These are phyloP conservation scores for Diaperis boleti DNA, from an alignment of 2,888 invertebrate species.

Conservation along the genomic window DNA sequence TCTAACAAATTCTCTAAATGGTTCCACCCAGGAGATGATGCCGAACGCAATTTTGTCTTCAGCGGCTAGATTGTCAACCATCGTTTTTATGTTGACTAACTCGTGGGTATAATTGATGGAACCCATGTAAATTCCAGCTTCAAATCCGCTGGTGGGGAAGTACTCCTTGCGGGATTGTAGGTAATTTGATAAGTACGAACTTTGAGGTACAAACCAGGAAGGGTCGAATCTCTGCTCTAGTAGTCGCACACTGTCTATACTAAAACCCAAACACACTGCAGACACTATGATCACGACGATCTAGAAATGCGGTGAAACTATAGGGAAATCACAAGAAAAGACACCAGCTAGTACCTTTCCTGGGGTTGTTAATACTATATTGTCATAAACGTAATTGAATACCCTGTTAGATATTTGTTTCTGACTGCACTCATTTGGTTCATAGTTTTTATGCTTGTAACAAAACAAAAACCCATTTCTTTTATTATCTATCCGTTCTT, in stretches of 20 bases:
- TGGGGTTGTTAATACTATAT: constrained; percentile 74
- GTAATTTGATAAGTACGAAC: constrained; percentile 75
- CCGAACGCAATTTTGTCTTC: constrained; percentile 69
- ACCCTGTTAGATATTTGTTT: constrained; percentile 70
- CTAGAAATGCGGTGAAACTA: constrained; percentile 58
- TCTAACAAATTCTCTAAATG: constrained; percentile 74
- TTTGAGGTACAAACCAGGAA: constrained; percentile 81
- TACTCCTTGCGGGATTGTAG: constrained; percentile 69
- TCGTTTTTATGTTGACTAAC: constrained; percentile 70
- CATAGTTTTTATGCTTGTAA: constrained; percentile 71
- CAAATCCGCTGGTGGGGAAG: constrained; percentile 76
- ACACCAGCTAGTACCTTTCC: constrained; percentile 69
- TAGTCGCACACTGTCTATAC: constrained; percentile 72
- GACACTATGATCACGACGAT: constrained; percentile 72
- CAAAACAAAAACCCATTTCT: constrained; percentile 78
- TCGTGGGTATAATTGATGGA: constrained; percentile 75
- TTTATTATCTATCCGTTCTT: constrained; percentile 72
- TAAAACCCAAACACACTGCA: constrained; percentile 71
- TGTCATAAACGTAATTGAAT: constrained; percentile 73
- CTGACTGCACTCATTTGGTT: constrained; percentile 69
- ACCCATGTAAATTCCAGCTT: constrained; percentile 76
- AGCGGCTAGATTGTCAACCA: constrained; percentile 69
- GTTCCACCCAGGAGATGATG: constrained; percentile 74
- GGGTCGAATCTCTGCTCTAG: constrained; percentile 85
- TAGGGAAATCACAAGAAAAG: neutral